Conservation (phyloP, 1,140 invertebrate species). For the Periplaneta americana region DNA sequence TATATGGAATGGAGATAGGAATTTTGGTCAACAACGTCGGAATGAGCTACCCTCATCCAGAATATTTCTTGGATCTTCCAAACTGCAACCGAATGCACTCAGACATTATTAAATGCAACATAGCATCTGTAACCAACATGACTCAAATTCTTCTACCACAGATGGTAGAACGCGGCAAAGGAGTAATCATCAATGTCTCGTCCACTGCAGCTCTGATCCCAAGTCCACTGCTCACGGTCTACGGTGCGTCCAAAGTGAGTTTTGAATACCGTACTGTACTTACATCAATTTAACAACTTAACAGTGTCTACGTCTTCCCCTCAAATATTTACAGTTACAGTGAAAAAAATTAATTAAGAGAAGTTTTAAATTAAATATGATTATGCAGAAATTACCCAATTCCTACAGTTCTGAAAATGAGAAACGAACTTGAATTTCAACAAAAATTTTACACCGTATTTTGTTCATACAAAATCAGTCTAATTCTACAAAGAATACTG, state of each 20-base stretch:
- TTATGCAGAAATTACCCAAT: background rate
- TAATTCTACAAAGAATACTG: too few relatives aligned
- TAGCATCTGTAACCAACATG: constrained; percentile 55
- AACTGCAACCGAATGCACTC: constrained; percentile 40
- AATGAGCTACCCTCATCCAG: constrained; percentile 82
- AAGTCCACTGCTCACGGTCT: constrained; percentile 78
- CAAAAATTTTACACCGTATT: too few relatives aligned
- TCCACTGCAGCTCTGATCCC: constrained; percentile 78
- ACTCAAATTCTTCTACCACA: constrained; percentile 72
- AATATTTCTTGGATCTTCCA: constrained; percentile 68
- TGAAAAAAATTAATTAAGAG: background rate
- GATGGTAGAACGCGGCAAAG: constrained; percentile 80
- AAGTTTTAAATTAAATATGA: background rate
- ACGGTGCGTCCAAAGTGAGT: constrained; percentile 80
- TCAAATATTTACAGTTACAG: background rate
- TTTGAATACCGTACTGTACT: too few relatives aligned
- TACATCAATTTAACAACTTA: too few relatives aligned
- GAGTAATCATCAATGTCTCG: constrained; percentile 89
- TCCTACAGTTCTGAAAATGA: too few relatives aligned
- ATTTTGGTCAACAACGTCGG: constrained; percentile 96
- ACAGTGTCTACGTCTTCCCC: background rate
- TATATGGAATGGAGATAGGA: constrained; percentile 81
- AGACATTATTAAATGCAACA: constrained; percentile 52
- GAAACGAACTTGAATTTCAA: too few relatives aligned
- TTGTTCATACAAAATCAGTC: too few relatives aligned